Evolutionary conservation across 2,888 invertebrate genomes (phyloP).

Genomic region (Chloroclystis v-ata): DNA sequence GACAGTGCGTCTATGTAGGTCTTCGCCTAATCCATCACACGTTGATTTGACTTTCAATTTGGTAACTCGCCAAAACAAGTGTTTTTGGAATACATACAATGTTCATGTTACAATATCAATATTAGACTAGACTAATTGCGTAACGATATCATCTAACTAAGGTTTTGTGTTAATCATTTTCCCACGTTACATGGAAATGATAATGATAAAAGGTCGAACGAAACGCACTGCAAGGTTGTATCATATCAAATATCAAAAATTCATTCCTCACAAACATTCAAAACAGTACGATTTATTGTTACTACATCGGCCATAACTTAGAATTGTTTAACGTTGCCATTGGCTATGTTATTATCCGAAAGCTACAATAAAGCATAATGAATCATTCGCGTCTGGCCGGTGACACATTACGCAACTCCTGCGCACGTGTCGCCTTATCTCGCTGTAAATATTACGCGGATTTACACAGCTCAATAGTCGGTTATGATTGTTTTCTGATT

Average conservation of each 20-base stretch:
- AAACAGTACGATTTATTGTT: no score
- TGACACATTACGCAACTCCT: slow-evolving; percentile 20
- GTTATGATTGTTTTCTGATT: slow-evolving; percentile 9
- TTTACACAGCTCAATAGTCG: background rate
- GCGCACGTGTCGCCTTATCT: slow-evolving; percentile 19
- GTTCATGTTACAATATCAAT: background rate
- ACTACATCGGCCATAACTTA: no score
- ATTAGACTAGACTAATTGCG: no score
- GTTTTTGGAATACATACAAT: background rate
- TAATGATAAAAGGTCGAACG: no score
- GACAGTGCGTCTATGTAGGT: background rate
- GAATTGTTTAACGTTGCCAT: background rate
- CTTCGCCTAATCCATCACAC: background rate
- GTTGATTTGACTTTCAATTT: background rate
- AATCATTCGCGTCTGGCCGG: slow-evolving; percentile 15
- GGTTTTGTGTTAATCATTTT: no score
- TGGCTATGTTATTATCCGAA: background rate
- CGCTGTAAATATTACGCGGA: slow-evolving; percentile 8
- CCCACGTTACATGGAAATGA: no score
- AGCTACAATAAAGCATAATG: slow-evolving; percentile 4
- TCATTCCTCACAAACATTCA: no score
- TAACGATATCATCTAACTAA: no score
- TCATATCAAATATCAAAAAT: no score
- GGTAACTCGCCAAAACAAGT: background rate
- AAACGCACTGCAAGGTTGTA: no score